Conservation (phyloP, 2,888 invertebrate genomes). For the Chirona hameri region DNA sequence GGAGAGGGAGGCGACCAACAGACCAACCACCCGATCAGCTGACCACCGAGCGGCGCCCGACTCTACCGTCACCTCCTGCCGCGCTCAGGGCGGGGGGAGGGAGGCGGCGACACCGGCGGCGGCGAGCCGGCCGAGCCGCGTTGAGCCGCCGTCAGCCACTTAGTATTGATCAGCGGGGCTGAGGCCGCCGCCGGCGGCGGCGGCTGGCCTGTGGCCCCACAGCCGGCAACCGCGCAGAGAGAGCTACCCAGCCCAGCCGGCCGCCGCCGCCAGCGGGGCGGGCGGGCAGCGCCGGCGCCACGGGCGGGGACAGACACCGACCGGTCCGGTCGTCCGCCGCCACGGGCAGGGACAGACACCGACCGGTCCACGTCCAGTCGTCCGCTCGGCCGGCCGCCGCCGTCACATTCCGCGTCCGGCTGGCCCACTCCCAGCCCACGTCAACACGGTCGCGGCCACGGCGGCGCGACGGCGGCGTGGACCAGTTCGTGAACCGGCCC, state of each 20-base stretch:
- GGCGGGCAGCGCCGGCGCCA: not conserved
- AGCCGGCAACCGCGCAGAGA: not conserved
- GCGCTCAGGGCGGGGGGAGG: no score
- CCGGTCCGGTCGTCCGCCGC: not conserved
- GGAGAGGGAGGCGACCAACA: no score
- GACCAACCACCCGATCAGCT: not conserved
- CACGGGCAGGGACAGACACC: not conserved
- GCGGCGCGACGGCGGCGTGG: not conserved
- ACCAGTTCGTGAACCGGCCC: not conserved
- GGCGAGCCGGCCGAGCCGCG: not conserved
- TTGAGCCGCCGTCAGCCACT: not conserved
- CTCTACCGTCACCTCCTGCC: no score
- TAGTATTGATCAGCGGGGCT: slow-evolving; percentile 1
- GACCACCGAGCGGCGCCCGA: not conserved
- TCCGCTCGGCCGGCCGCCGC: not conserved
- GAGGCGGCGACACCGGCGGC: not conserved
- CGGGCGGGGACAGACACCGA: not conserved
- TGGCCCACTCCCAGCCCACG: not conserved
- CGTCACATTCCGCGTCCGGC: not conserved
- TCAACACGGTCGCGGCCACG: not conserved
- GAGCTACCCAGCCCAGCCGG: no score
- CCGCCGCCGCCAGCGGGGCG: not conserved
- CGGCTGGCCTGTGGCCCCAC: not conserved
- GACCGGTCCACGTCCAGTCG: not conserved
- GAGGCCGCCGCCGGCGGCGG: not conserved